Percentiles rank a stretch among this genome's conserved stretches.
Evolutionary conservation across 2,797 vertebrate species (phyloP).

Genomic region (Gymnoscopelus braueri): DNA sequence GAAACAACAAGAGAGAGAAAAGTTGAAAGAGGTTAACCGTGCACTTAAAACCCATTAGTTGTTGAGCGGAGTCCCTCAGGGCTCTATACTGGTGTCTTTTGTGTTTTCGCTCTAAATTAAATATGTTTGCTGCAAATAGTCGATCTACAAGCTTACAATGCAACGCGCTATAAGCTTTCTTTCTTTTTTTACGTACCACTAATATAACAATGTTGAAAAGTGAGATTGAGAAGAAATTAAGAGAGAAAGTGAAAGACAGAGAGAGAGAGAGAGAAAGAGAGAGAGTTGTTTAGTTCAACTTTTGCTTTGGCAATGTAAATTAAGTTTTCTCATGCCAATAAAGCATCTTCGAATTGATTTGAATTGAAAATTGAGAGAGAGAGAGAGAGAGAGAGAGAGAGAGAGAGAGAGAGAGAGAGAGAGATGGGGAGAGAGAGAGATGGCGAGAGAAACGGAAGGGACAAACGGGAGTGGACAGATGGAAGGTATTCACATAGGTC

Average conservation of each 20-base stretch:
- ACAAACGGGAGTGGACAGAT: slow-evolving; percentile 26
- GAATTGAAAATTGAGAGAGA: neutral
- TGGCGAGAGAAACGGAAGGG: neutral
- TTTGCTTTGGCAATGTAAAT: too few species aligned
- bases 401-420: slow-evolving; percentile 2
- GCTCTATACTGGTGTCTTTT: neutral
- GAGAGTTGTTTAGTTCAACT: neutral
- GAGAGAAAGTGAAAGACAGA: neutral
- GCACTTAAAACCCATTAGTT: too few species aligned
- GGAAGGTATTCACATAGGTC: slow-evolving; percentile 13
- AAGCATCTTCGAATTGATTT: too few species aligned
- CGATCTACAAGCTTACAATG: neutral
- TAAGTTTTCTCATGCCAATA: too few species aligned
- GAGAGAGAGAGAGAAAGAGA: neutral
- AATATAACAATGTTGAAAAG: neutral
- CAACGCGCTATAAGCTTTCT: too few species aligned
- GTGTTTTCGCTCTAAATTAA: neutral
- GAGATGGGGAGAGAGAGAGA: slow-evolving; percentile 26
- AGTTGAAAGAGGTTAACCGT: slow-evolving; percentile 14
- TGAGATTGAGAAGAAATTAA: neutral
- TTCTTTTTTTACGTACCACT: neutral
- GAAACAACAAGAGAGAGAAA: slow-evolving; percentile 36
- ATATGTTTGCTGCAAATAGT: neutral
- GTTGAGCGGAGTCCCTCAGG: neutral
- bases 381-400: neutral